Conservation (phyloP, 1,140 invertebrate genomes). For the Bombus vancouverensis region DNA sequence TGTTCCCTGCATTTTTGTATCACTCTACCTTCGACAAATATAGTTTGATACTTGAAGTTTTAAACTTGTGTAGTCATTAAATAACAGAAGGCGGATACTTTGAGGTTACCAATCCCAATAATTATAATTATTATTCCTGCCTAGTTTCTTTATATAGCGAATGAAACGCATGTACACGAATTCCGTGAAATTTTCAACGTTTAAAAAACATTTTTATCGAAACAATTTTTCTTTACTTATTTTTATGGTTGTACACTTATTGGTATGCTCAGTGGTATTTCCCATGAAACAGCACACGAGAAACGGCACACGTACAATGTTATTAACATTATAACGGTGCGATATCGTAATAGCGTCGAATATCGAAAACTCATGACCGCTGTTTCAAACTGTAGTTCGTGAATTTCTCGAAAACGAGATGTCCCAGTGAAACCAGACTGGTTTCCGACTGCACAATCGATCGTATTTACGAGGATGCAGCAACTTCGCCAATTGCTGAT, state of each 20-base stretch:
- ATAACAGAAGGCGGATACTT: background rate
- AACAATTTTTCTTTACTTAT: background rate
- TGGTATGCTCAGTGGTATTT: background rate
- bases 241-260: background rate
- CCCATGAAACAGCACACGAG: background rate
- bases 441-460: no score
- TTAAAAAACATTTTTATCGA: no score
- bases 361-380: background rate
- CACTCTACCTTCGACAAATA: no score
- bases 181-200: no score
- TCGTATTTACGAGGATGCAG: background rate
- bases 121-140: no score
- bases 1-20: background rate
- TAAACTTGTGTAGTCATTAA: background rate
- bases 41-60: background rate
- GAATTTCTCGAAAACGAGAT: background rate
- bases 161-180: no score
- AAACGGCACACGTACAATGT: background rate
- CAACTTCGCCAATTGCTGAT: background rate
- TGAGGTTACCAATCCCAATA: background rate
- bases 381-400: slow-evolving; percentile 23
- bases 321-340: slow-evolving; percentile 12
- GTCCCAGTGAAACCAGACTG: background rate
- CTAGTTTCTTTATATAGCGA: no score
- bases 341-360: background rate